These are phyloP conservation scores for Sorex maritimensis DNA, from an alignment of 2,797 vertebrate genomes.

Conservation along the genomic window DNA sequence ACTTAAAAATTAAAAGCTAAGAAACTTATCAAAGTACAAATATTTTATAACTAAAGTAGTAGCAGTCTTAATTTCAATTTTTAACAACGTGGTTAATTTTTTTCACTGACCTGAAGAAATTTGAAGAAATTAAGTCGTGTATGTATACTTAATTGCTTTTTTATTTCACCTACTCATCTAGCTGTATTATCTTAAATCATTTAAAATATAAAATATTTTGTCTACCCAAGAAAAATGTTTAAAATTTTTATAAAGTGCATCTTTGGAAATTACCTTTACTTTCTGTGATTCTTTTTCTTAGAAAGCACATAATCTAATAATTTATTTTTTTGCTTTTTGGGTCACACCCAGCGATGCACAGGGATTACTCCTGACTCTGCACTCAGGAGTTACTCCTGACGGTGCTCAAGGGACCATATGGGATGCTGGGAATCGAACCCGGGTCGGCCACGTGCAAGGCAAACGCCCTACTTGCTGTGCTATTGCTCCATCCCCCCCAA, in stretches of 20 bases:
- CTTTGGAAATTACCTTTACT: constrained; percentile 36
- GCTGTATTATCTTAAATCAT: not conserved
- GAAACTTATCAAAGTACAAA: not conserved
- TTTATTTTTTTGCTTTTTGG: not conserved
- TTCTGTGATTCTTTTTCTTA: constrained; percentile 37
- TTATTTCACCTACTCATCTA: not conserved
- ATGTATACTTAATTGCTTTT: not conserved
- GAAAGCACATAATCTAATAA: constrained; percentile 9
- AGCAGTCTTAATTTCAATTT: constrained; percentile 38
- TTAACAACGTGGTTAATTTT: not conserved
- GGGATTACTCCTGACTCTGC: no score
- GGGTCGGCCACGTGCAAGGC: no score
- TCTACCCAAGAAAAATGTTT: constrained; percentile 50
- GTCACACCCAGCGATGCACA: no score
- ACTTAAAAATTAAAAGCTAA: constrained; percentile 1
- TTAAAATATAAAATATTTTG: constrained; percentile 61
- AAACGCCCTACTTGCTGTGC: no score
- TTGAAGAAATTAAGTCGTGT: constrained; percentile 51
- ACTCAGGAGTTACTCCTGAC: no score
- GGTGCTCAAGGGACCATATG: no score
- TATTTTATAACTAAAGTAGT: constrained; percentile 42
- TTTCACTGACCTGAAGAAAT: constrained; percentile 18
- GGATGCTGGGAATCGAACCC: no score
- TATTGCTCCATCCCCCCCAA: not conserved
- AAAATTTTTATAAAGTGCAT: constrained; percentile 40